Evolutionary conservation across 1,140 invertebrate species (phyloP), one percentile per base, ranked within the genome.

Genomic region (Lanistes nyassanus): DNA sequence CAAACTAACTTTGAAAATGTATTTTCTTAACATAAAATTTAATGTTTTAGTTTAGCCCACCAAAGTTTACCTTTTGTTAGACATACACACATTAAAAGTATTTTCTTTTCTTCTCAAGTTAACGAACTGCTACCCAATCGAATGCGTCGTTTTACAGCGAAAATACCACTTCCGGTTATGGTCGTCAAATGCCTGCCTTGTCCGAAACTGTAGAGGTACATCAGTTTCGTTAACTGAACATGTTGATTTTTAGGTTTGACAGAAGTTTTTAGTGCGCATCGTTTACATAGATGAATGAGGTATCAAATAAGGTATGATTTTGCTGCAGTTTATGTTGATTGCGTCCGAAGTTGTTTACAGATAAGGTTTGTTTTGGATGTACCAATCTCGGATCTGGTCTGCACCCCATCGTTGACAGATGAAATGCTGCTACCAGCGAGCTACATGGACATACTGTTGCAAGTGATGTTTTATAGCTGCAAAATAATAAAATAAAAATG

Each of bases 121-220:
- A 23, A 11, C 56, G 29, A 31, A 16, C n/a, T 9, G 29, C n/a
- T 26, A 31, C 3, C 56, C 56, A 60, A 60, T 60, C n/a, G n/a
- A 11, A 11, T 9, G 9, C n/a, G 13, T 60, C 23, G 56, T 60
- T 60, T 60, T 9, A 60, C 13, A 60, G n/a, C 56, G 29, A n/a
- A 26, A 31, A 60, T 60, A 60, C 56, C n/a, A 60, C 56, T 60
- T 60, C 56, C 56, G 56, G 56, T 60, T 60, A 60, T 60, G 56
- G 56, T 60, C 9, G 23, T 31, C 56, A 3, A 60, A 26, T n/a
- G 29, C 29, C 56, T 26, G n/a, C 42, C 19, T 16, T 47, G 56
- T n/a, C 11, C 56, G 13, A 26, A 60, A n/a, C n/a, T 60, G 11
- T 60, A 60, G 23, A n/a, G 23, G n/a, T 31, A n/a, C 56, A 11